Base-by-base conservation (phyloP, 1,140 invertebrate species). In the Cotesia glomerata region DNA sequence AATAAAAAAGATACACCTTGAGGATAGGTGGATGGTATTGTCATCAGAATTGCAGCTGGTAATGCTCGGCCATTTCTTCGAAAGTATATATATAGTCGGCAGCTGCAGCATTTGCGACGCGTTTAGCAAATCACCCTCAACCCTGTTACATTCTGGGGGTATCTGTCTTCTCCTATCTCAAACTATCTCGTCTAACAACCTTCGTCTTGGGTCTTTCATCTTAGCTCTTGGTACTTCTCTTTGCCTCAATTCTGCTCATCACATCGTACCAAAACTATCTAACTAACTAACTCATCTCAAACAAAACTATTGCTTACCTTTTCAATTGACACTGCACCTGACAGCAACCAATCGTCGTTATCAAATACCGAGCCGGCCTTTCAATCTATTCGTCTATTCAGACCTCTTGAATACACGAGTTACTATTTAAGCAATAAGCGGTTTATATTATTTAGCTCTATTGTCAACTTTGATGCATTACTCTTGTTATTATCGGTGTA, bases 91-190 rank as follows among this genome's bases (percentile, higher is more conserved):
- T 58, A 18, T 8, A 18, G 9, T 58, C 16, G 16, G 56, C 56
- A 58, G 56, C 56, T 58, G 56, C 56, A 18, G 18, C 56, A 58
- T 58, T 58, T 18, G 56, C 56, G 16, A 58, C 56, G 56, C 56
- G 16, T 58, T 58, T 58, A 58, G 56, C 56, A 58, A 58, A 58
- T 58, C 56, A 58, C 56, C 56, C 56, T 26, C 56, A 58, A 18
- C 56, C 16, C 18, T 4, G n/a, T 54, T 54, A 54, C 52, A 4
- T 8, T 45, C 39, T 11, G 7, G 5, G 11, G 39, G 1, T 51
- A 51, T 54, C 56, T 58, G 14, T 58, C 16, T 58, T 58, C 18
- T 7, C 18, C 26, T 18, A 16, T 58, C 56, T 58, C 56, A 58
- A 58, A 26, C 18, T 58, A 11, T 18, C 56, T 58, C 18, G 9